phyloP scores from a whole-genome alignment of 2,113 vertebrate species.

The Myotis brandtii region DNA sequence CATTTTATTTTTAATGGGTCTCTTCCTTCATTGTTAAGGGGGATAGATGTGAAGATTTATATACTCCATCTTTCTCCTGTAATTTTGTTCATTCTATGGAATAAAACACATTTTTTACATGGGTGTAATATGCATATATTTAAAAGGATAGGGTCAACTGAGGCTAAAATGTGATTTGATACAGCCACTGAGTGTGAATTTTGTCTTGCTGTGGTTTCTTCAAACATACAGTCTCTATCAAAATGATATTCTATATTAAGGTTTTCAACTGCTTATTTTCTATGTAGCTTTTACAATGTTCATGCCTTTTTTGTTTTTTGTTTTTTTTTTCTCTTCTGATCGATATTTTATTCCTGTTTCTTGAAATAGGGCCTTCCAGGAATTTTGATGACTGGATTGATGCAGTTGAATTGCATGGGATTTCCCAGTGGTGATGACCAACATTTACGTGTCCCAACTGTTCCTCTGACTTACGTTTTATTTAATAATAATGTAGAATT shows the following conservation, averaged over 20 bases:
- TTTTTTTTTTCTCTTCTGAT: not conserved
- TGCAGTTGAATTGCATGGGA: not conserved
- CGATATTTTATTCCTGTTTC: conserved; percentile 45
- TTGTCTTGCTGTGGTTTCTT: conserved; percentile 4
- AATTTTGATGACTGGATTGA: not conserved
- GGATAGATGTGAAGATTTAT: not conserved
- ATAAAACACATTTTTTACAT: not conserved
- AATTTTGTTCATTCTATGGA: not conserved
- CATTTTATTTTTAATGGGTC: not conserved
- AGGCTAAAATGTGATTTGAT: not conserved
- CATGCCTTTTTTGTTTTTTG: not conserved
- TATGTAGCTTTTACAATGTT: not conserved
- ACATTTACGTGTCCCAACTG: not conserved
- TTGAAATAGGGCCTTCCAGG: not conserved
- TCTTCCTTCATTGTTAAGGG: not conserved
- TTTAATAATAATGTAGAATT: not conserved
- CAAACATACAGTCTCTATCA: not conserved
- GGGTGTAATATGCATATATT: not conserved
- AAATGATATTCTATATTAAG: not conserved
- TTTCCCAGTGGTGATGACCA: not conserved
- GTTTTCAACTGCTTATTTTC: not conserved
- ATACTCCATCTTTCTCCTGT: not conserved
- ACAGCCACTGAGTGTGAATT: not conserved
- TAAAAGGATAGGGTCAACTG: not conserved
- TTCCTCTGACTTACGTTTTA: not conserved